phyloP scores from a whole-genome alignment of 2,888 invertebrate species.

The Leucania comma region DNA sequence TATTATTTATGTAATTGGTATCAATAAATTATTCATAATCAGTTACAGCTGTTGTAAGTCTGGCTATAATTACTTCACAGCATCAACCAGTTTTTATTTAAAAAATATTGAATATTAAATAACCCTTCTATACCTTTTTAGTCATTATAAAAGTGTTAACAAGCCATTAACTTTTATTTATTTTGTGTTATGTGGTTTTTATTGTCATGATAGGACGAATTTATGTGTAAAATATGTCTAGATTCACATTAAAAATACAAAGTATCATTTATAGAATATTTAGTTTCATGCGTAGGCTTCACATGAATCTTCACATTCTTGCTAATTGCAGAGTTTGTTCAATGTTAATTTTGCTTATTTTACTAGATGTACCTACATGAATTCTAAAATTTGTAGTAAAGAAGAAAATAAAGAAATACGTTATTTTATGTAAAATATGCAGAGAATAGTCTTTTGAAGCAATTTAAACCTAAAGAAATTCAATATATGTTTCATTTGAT shows the following conservation, averaged over 20 bases:
- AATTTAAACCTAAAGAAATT: not conserved
- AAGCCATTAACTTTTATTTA: constrained; percentile 40
- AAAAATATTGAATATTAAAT: constrained; percentile 29
- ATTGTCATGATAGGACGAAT: constrained; percentile 33
- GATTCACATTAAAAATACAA: constrained; percentile 21
- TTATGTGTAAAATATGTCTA: constrained; percentile 44
- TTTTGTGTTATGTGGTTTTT: constrained; percentile 46
- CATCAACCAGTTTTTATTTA: constrained; percentile 19
- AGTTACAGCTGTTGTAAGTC: constrained; percentile 13
- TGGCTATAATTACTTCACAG: constrained; percentile 39
- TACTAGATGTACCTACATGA: not conserved
- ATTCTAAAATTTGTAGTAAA: not conserved
- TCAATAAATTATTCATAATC: constrained; percentile 33
- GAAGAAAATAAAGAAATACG: not conserved
- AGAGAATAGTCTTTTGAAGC: not conserved
- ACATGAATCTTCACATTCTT: constrained; percentile 49
- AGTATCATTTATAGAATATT: constrained; percentile 46
- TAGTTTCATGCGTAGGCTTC: constrained; percentile 60
- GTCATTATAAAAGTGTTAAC: constrained; percentile 48
- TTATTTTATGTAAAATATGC: not conserved
- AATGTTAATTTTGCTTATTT: constrained; percentile 25
- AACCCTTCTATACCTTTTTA: constrained; percentile 36
- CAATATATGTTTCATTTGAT: not conserved
- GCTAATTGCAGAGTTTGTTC: constrained; percentile 41
- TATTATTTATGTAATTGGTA: not conserved